phyloP scores from a whole-genome alignment of 2,113 vertebrate species.

The Apus apus region DNA sequence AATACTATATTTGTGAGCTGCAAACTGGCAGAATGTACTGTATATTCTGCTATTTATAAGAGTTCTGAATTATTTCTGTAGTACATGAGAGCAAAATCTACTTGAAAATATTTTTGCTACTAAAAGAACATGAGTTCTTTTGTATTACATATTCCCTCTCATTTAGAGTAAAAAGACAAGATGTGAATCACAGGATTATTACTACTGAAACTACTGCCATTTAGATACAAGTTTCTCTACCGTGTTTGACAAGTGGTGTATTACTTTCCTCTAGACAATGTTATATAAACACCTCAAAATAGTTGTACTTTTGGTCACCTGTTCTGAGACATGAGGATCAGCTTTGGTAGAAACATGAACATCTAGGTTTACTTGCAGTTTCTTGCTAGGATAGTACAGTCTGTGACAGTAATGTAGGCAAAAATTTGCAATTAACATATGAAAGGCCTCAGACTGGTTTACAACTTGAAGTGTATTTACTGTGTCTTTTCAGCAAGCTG shows the following conservation, averaged over 20 bases:
- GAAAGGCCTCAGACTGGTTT: neutral
- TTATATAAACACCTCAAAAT: neutral
- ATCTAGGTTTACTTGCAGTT: neutral
- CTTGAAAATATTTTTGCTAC: neutral
- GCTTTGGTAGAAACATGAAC: neutral
- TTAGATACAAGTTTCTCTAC: neutral
- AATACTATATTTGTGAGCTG: neutral
- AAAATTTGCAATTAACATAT: neutral
- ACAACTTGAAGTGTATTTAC: neutral
- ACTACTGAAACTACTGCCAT: neutral
- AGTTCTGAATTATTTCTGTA: neutral
- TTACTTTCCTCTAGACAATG: neutral
- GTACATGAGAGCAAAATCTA: fast-evolving
- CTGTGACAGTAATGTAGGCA: neutral
- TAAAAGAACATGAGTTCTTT: neutral
- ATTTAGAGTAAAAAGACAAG: neutral
- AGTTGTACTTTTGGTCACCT: neutral
- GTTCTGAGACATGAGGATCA: neutral
- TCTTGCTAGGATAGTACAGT: neutral
- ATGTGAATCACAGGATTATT: neutral
- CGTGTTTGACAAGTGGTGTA: neutral
- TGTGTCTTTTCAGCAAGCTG: neutral
- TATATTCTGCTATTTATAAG: neutral
- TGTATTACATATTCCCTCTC: neutral
- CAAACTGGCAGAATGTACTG: neutral